A percentile compares a stretch with the other conserved stretches of the same genome.
Conservation (phyloP, 2,113 vertebrate species). For the Takifugu flavidus region DNA sequence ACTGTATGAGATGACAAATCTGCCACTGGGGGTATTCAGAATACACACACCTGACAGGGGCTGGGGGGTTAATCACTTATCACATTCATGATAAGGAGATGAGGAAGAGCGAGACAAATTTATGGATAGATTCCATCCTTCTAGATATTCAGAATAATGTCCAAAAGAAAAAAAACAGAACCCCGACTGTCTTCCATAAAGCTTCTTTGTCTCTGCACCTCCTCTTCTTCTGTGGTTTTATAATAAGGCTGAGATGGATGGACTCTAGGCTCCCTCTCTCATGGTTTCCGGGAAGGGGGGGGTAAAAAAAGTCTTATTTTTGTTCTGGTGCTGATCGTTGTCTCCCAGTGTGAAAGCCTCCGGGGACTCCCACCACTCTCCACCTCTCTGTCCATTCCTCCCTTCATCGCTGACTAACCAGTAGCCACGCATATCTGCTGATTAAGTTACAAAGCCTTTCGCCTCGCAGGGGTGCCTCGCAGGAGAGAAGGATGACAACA, state of each 20-base stretch:
- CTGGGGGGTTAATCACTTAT: too few species aligned
- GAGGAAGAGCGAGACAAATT: background rate
- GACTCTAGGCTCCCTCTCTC: constrained; percentile 28
- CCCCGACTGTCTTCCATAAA: too few species aligned
- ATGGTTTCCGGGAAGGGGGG: constrained; percentile 8
- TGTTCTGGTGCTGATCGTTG: constrained; percentile 52
- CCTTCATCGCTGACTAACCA: constrained; percentile 35
- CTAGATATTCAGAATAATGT: background rate
- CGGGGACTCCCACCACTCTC: constrained; percentile 25
- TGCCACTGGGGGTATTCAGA: constrained; percentile 32
- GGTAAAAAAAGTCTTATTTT: constrained; percentile 35
- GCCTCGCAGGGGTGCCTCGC: constrained; percentile 44
- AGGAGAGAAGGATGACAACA: constrained; percentile 46
- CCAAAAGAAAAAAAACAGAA: background rate
- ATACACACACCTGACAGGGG: constrained; percentile 1
- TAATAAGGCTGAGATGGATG: constrained; percentile 10
- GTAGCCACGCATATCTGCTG: constrained; percentile 54
- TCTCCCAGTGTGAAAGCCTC: constrained; percentile 46
- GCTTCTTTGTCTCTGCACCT: constrained; percentile 16
- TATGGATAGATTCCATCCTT: background rate
- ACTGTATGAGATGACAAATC: constrained; percentile 55
- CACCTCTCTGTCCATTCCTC: constrained; percentile 28
- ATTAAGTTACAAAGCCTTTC: constrained; percentile 52
- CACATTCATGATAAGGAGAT: too few species aligned
- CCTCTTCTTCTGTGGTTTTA: constrained; percentile 13